These are phyloP conservation scores for Pegoplata infirma DNA, from an alignment of 2,888 invertebrate genomes.

Conservation along the genomic window DNA sequence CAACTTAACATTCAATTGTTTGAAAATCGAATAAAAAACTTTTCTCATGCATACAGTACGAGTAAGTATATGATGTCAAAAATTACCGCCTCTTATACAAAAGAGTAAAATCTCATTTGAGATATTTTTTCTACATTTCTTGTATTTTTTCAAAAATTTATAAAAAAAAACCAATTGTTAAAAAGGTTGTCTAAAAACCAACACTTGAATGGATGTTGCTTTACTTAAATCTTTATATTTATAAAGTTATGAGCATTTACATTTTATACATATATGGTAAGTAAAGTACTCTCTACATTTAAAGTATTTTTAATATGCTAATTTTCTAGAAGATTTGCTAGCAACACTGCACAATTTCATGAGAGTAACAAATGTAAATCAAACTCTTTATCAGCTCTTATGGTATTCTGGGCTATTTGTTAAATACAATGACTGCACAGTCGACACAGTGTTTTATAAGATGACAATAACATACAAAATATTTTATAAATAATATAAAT, in stretches of 20 bases:
- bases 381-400: slow-evolving; percentile 14
- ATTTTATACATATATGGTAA: slow-evolving; percentile 9
- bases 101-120: slow-evolving; percentile 46
- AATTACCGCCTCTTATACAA: slow-evolving; percentile 55
- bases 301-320: slow-evolving; percentile 54
- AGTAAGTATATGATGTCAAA: background rate
- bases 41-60: slow-evolving; percentile 51
- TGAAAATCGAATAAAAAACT: slow-evolving; percentile 35
- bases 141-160: slow-evolving; percentile 12
- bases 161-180: slow-evolving; percentile 1
- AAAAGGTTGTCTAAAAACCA: background rate
- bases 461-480: too few species aligned
- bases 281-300: slow-evolving; percentile 44
- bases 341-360: slow-evolving; percentile 10
- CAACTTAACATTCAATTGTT: background rate
- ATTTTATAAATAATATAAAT: too few species aligned
- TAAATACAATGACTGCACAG: slow-evolving; percentile 11
- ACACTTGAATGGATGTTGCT: too few species aligned
- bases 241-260: slow-evolving; percentile 34
- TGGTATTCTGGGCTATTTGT: slow-evolving; percentile 3
- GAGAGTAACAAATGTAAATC: slow-evolving; percentile 37
- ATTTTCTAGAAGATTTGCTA: slow-evolving; percentile 43
- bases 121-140: background rate
- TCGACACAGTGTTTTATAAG: background rate
- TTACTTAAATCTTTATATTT: slow-evolving; percentile 32